Evolutionary conservation across 2,797 vertebrate genomes (phyloP).

Genomic region (Spatula clypeata): DNA sequence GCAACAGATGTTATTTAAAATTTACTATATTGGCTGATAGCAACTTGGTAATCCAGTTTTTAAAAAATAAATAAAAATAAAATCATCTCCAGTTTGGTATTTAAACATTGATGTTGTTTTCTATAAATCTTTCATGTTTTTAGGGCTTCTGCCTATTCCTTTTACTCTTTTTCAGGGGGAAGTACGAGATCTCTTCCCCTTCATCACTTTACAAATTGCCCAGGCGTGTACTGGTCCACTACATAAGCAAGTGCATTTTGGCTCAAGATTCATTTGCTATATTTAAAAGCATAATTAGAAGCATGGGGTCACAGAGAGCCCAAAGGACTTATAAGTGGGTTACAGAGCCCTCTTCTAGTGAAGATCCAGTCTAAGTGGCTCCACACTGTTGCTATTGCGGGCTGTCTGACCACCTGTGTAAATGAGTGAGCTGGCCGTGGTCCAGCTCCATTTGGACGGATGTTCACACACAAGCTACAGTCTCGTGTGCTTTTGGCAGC

Average conservation of each 20-base stretch:
- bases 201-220: not conserved
- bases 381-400: not conserved
- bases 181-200: not conserved
- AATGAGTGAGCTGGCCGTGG: not conserved
- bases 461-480: fast-evolving
- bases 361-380: not conserved
- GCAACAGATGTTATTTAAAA: not conserved
- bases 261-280: not conserved
- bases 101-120: not conserved
- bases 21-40: not conserved
- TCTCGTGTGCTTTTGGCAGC: fast-evolving
- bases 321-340: not conserved
- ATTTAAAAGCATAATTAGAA: not conserved
- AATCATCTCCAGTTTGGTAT: not conserved
- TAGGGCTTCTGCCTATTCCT: not conserved
- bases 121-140: not conserved
- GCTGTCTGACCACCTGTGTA: not conserved
- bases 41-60: not conserved
- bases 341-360: not conserved
- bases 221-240: fast-evolving
- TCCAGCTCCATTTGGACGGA: fast-evolving
- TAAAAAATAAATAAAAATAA: not conserved
- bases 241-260: not conserved
- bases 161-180: not conserved
- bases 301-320: not conserved